phyloP scores from a whole-genome alignment of 2,888 invertebrate species.

The Toxonevra muliebris region DNA sequence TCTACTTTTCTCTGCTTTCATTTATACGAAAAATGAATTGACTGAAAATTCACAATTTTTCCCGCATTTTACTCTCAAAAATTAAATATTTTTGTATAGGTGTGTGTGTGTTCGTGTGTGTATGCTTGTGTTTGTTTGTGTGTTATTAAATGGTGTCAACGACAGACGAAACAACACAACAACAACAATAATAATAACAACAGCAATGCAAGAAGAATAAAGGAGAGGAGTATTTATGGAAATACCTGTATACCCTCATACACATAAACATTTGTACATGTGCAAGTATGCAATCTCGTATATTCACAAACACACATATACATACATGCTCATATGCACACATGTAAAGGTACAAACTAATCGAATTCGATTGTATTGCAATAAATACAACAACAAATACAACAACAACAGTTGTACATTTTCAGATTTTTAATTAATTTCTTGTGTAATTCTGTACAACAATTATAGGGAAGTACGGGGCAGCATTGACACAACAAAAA shows the following conservation, averaged over 20 bases:
- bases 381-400: background rate
- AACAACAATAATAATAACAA: slow-evolving; percentile 25
- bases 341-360: background rate
- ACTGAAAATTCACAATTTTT: too few relatives aligned
- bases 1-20: too few relatives aligned
- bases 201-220: background rate
- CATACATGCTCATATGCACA: slow-evolving; percentile 1
- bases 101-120: slow-evolving; percentile 55
- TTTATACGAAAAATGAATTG: too few relatives aligned
- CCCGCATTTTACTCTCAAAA: too few relatives aligned
- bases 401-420: slow-evolving; percentile 4
- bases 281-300: background rate
- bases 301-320: background rate
- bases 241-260: too few relatives aligned
- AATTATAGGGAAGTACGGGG: too few relatives aligned
- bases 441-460: slow-evolving; percentile 12
- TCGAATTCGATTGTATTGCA: too few relatives aligned
- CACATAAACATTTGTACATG: too few relatives aligned
- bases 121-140: slow-evolving; percentile 53
- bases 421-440: slow-evolving; percentile 36
- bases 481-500: too few relatives aligned
- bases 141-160: slow-evolving; percentile 48
- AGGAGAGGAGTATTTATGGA: too few relatives aligned
- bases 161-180: slow-evolving; percentile 42
- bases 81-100: slow-evolving; percentile 43